These are phyloP conservation scores for Telmatherina bonti DNA, from an alignment of 2,797 vertebrate species.

Conservation along the genomic window DNA sequence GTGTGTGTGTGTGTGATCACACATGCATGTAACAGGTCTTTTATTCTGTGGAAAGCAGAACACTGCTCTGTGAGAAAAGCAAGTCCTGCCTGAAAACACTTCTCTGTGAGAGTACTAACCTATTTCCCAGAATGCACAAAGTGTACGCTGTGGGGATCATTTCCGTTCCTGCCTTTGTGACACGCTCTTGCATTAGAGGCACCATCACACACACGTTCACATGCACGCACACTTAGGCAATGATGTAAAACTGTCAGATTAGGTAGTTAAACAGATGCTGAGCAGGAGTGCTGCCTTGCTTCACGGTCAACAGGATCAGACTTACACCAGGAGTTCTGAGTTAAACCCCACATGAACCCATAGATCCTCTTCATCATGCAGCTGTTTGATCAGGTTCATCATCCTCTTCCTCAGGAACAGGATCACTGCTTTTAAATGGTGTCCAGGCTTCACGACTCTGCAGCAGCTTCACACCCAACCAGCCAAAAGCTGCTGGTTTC, in stretches of 20 bases:
- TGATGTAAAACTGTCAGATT: background rate
- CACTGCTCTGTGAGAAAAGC: conserved; percentile 13
- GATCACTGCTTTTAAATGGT: too few species aligned
- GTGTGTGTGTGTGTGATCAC: background rate
- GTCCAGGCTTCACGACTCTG: background rate
- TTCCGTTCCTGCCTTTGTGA: conserved; percentile 44
- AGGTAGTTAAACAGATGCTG: background rate
- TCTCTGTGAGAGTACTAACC: conserved; percentile 58
- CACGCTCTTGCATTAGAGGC: conserved; percentile 7
- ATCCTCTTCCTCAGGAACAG: background rate
- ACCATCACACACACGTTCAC: background rate
- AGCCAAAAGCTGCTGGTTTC: conserved; percentile 17
- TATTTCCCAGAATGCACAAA: conserved; percentile 64
- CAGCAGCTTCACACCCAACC: too few species aligned
- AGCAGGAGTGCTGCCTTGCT: background rate
- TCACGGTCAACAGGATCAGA: conserved; percentile 1
- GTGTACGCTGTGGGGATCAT: conserved; percentile 35
- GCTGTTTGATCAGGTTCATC: too few species aligned
- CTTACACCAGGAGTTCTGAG: conserved; percentile 2
- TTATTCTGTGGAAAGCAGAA: conserved; percentile 45
- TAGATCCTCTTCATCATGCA: too few species aligned
- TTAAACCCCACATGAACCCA: background rate
- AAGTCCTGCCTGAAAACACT: conserved; percentile 52
- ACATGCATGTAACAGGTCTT: conserved; percentile 46
- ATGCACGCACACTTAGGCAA: background rate